These are phyloP conservation scores for Hippocampus comes DNA, from an alignment of 2,113 vertebrate species.

Conservation along the genomic window DNA sequence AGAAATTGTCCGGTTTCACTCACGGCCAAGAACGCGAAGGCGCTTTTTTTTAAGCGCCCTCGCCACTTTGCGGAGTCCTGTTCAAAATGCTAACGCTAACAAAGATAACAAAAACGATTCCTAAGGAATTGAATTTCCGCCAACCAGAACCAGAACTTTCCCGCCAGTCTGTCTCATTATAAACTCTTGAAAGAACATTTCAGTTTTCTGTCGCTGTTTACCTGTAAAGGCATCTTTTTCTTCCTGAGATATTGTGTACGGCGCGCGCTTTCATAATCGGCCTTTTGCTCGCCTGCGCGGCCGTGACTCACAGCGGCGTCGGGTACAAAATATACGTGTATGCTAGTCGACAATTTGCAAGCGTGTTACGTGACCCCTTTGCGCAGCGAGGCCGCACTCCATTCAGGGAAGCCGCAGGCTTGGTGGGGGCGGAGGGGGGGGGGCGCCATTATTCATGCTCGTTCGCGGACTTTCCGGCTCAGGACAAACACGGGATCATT, in stretches of 20 bases:
- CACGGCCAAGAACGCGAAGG: too few species aligned
- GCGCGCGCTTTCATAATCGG: neutral
- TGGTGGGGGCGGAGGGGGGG: too few species aligned
- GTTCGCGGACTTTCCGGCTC: neutral
- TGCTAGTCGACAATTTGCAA: neutral
- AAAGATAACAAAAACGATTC: neutral
- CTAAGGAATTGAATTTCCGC: neutral
- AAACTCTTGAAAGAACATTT: neutral
- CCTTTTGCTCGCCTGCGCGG: neutral
- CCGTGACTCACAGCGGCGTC: neutral
- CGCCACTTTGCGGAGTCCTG: too few species aligned
- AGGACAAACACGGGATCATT: constrained; percentile 1
- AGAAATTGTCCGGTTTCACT: too few species aligned
- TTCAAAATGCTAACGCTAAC: too few species aligned
- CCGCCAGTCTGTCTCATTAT: neutral
- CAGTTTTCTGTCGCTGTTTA: neutral
- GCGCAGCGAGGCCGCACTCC: neutral
- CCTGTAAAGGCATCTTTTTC: neutral
- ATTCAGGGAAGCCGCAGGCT: constrained; percentile 1
- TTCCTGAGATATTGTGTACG: neutral
- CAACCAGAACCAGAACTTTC: neutral
- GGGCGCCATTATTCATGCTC: neutral
- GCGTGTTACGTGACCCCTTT: neutral
- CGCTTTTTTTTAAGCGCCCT: too few species aligned
- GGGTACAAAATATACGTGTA: neutral